Evolutionary conservation across 1,140 invertebrate genomes (phyloP).

Genomic region (Protaetia brevitarsis): DNA sequence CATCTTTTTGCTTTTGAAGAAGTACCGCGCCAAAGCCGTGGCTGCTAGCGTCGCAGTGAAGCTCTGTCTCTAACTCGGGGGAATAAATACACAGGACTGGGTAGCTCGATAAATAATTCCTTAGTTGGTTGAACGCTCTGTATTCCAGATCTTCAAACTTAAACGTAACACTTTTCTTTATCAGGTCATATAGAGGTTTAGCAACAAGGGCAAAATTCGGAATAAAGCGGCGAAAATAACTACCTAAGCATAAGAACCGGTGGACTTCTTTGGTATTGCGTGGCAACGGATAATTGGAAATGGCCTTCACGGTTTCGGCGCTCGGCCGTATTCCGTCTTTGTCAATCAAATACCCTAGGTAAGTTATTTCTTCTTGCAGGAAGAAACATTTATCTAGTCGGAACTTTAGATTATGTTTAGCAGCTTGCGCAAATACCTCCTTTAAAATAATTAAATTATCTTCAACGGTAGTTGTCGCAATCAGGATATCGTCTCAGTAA

Average conservation of each 20-base stretch:
- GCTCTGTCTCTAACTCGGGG: constrained; percentile 28
- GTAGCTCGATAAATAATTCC: not conserved
- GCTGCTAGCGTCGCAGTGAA: constrained; percentile 37
- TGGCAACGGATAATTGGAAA: no score
- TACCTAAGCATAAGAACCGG: not conserved
- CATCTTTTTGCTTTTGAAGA: constrained; percentile 30
- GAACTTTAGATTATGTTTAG: constrained; percentile 22
- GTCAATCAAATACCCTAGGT: constrained; percentile 25
- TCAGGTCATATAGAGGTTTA: not conserved
- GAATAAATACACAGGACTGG: not conserved
- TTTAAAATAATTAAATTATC: constrained; percentile 19
- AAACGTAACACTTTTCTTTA: not conserved
- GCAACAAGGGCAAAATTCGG: not conserved
- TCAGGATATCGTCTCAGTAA: constrained; percentile 25
- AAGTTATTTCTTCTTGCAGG: constrained; percentile 20
- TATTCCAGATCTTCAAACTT: not conserved
- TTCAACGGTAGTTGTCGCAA: not conserved
- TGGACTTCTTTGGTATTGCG: not conserved
- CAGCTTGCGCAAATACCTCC: constrained; percentile 21
- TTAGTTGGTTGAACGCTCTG: not conserved
- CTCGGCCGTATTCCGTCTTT: constrained; percentile 14
- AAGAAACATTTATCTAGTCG: constrained; percentile 30
- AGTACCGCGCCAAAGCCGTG: constrained; percentile 35
- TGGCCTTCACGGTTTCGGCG: not conserved
- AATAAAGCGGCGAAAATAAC: not conserved